Conservation (phyloP, 2,888 invertebrate genomes). For the Caenorhabditis becei region DNA sequence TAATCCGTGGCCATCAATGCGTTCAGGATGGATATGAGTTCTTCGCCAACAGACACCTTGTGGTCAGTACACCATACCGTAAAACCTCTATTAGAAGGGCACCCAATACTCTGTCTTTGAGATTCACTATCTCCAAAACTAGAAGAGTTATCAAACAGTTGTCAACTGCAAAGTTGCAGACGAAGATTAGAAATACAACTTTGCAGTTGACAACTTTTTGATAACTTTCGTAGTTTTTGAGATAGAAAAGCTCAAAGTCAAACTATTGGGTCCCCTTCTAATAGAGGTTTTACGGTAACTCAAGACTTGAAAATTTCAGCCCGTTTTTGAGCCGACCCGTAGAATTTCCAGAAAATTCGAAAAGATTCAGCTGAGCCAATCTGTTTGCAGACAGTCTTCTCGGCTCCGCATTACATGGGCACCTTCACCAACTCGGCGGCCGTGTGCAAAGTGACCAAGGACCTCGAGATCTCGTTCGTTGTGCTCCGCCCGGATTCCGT, state of each 20-base stretch:
- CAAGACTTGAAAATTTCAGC: too few species aligned
- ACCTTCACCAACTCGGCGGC: constrained; percentile 61
- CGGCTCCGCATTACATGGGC: constrained; percentile 73
- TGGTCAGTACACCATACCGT: constrained; percentile 18
- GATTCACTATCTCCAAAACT: background rate
- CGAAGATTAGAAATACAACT: too few species aligned
- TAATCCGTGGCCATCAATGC: constrained; percentile 84
- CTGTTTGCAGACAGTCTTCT: constrained; percentile 66
- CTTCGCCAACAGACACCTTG: constrained; percentile 55
- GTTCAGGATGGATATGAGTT: constrained; percentile 73
- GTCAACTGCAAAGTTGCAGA: background rate
- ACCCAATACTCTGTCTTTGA: background rate
- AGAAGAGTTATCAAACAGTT: background rate
- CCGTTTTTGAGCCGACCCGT: too few species aligned
- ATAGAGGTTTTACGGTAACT: too few species aligned
- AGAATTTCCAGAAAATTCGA: too few species aligned
- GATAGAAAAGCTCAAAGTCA: too few species aligned
- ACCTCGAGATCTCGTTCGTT: constrained; percentile 51
- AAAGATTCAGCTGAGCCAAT: too few species aligned
- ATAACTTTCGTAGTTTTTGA: too few species aligned
- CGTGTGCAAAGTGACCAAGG: constrained; percentile 46
- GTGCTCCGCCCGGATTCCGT: constrained; percentile 37
- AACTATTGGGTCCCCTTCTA: too few species aligned
- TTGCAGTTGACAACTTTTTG: too few species aligned
- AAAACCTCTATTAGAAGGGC: too few species aligned